phyloP scores from a whole-genome alignment of 2,797 vertebrate genomes.

The Chrosomus eos region DNA sequence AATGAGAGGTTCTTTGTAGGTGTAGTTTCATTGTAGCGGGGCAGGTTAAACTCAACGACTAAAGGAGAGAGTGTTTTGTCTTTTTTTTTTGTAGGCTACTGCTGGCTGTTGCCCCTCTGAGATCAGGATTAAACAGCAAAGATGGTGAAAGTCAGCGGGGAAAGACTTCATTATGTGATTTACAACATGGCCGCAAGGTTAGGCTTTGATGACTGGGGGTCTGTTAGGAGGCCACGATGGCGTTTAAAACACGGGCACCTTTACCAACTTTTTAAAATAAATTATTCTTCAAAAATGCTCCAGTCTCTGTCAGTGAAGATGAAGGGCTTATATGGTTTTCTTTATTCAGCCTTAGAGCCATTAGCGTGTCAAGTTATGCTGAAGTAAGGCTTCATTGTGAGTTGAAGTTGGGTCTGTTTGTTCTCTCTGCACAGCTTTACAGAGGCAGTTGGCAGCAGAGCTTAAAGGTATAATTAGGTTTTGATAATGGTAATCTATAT shows the following conservation, averaged over 20 bases:
- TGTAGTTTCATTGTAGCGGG: constrained; percentile 26
- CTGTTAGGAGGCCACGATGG: neutral
- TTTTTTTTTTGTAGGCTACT: constrained; percentile 41
- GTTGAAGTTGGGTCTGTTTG: constrained; percentile 33
- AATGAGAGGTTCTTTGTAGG: neutral
- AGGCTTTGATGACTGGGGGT: neutral
- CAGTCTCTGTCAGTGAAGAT: constrained; percentile 10
- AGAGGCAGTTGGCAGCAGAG: constrained; percentile 18
- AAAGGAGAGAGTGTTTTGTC: neutral
- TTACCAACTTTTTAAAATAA: neutral
- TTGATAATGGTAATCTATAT: constrained; percentile 40
- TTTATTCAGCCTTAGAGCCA: constrained; percentile 18
- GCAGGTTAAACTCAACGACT: constrained; percentile 4
- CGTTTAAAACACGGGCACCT: neutral
- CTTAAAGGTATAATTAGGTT: constrained; percentile 42
- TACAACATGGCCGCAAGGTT: constrained; percentile 28
- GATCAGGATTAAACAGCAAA: constrained; percentile 24
- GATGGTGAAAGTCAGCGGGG: constrained; percentile 28
- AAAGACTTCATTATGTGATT: constrained; percentile 59
- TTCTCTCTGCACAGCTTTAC: constrained; percentile 33
- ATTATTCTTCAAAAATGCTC: neutral
- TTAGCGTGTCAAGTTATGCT: constrained; percentile 39
- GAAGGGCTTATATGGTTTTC: neutral
- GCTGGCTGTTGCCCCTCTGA: constrained; percentile 20
- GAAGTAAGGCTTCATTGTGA: constrained; percentile 26